phyloP scores from a whole-genome alignment of 2,888 invertebrate species.

The Ferrisia virgata region DNA sequence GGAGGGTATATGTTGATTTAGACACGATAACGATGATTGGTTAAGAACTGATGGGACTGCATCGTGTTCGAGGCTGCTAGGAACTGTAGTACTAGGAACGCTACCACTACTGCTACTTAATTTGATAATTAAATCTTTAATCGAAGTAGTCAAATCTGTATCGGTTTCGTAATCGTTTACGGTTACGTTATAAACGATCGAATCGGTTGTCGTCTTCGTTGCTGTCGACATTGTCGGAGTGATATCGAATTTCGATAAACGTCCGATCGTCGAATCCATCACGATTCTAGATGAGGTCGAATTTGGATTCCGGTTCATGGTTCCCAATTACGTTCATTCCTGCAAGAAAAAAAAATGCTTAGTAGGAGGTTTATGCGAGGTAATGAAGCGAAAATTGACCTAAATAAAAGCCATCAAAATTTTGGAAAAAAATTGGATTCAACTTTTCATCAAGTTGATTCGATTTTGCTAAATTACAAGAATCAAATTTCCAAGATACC shows the following conservation, averaged over 20 bases:
- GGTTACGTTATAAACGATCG: conserved; percentile 25
- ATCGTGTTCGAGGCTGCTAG: conserved; percentile 15
- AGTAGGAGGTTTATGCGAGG: too few species aligned
- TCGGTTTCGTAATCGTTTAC: conserved; percentile 24
- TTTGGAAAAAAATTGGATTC: too few species aligned
- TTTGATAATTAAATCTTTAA: conserved; percentile 22
- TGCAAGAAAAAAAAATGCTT: neutral
- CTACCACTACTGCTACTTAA: neutral
- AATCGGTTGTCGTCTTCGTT: neutral
- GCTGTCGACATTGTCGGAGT: neutral
- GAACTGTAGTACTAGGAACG: conserved; percentile 24
- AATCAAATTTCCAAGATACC: too few species aligned
- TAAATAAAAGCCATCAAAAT: too few species aligned
- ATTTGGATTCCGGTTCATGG: neutral
- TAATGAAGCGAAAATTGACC: too few species aligned
- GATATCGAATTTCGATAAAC: neutral
- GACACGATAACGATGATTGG: conserved; percentile 32
- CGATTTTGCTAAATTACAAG: too few species aligned
- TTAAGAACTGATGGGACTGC: neutral
- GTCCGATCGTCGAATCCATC: neutral
- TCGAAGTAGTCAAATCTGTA: neutral
- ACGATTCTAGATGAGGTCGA: neutral
- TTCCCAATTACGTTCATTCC: neutral
- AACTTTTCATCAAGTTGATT: too few species aligned
- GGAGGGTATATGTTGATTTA: conserved; percentile 34